These are phyloP conservation scores for Numida meleagris DNA, from an alignment of 2,113 vertebrate genomes.

Conservation along the genomic window DNA sequence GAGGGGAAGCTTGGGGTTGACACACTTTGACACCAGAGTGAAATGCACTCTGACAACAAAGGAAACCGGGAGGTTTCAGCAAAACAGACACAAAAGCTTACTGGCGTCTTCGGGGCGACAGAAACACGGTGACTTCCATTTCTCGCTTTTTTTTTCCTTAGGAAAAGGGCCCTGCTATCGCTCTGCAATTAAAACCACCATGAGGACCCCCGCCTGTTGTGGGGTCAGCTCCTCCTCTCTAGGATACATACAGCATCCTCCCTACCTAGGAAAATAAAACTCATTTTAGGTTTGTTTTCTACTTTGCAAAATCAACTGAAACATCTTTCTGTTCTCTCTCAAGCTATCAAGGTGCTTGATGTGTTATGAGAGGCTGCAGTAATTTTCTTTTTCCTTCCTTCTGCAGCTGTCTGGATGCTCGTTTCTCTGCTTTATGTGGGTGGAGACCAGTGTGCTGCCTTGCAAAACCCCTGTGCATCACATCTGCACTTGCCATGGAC, in stretches of 20 bases:
- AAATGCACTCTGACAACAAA: conserved; percentile 75
- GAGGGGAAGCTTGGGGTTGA: conserved; percentile 67
- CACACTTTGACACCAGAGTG: conserved; percentile 74
- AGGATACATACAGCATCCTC: background rate
- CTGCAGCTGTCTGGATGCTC: background rate
- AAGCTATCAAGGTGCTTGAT: background rate
- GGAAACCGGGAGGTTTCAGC: conserved; percentile 55
- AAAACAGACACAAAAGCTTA: conserved; percentile 68
- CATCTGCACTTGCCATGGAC: background rate
- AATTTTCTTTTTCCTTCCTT: background rate
- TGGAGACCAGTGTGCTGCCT: background rate
- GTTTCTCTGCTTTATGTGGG: background rate
- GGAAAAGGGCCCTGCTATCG: background rate
- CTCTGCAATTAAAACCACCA: background rate
- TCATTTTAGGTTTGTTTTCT: background rate
- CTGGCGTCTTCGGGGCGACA: conserved; percentile 25
- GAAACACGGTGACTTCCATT: background rate
- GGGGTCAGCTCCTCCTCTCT: background rate
- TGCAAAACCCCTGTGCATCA: background rate
- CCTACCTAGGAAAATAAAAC: background rate
- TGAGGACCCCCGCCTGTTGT: background rate
- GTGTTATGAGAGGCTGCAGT: background rate
- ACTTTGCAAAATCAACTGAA: background rate
- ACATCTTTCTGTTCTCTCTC: background rate
- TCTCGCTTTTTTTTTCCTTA: accelerated